A percentile compares a stretch with the other conserved stretches of the same genome.
These are phyloP conservation scores for Pseudolycoriella hygida DNA, from an alignment of 2,888 invertebrate species.

Conservation along the genomic window DNA sequence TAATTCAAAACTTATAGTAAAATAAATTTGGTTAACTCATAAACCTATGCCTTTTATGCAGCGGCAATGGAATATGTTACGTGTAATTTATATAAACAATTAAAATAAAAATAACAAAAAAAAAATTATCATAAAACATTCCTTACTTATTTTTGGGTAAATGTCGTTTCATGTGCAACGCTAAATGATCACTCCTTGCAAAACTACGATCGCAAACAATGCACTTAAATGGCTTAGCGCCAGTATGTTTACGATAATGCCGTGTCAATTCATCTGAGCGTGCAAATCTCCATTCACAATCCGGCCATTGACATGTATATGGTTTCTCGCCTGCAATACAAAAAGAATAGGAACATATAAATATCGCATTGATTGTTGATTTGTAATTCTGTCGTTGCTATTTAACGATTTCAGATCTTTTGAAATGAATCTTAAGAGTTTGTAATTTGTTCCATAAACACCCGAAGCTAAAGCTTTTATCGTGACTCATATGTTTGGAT, in stretches of 20 bases:
- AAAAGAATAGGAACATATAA: conserved; percentile 7
- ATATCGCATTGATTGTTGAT: too few relatives aligned
- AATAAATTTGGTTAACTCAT: too few relatives aligned
- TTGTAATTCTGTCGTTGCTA: too few relatives aligned
- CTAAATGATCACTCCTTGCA: conserved; percentile 88
- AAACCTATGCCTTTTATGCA: too few relatives aligned
- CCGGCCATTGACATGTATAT: conserved; percentile 95
- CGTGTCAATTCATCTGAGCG: conserved; percentile 90
- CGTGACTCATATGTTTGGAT: too few relatives aligned
- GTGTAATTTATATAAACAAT: not conserved
- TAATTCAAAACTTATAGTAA: too few relatives aligned
- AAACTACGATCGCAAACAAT: conserved; percentile 88
- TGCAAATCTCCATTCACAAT: conserved; percentile 95
- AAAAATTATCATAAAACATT: not conserved
- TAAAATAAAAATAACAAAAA: not conserved
- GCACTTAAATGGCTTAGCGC: conserved; percentile 93
- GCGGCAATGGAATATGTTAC: too few relatives aligned
- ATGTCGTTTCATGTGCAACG: conserved; percentile 92
- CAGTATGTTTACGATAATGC: conserved; percentile 93
- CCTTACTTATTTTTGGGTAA: conserved; percentile 53
- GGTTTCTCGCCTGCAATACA: conserved; percentile 80
- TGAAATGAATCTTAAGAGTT: too few relatives aligned
- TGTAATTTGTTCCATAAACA: too few relatives aligned
- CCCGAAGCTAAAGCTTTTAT: too few relatives aligned
- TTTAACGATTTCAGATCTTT: too few relatives aligned